Evolutionary conservation across 1,140 invertebrate genomes (phyloP), one percentile per base, ranked within the genome.

Genomic region (Aradophagus sp.): DNA sequence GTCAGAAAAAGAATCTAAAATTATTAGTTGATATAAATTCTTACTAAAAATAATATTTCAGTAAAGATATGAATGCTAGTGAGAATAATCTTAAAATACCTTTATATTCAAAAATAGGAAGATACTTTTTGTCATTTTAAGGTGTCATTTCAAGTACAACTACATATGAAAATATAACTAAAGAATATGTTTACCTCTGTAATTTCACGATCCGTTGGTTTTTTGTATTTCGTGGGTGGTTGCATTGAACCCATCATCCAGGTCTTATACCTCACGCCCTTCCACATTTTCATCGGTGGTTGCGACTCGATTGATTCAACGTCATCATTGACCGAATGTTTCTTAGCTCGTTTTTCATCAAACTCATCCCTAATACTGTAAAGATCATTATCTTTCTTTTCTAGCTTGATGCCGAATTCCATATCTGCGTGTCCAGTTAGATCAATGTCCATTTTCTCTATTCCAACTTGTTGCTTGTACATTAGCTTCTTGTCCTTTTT

Each of bases 181-280:
- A n/a, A 58, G 29, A 48, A 41, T n/a, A 5, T 26, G 27, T 26
- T 52, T 82, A 90, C 89, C 79, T 95, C 93, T 35, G 92, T 95
- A 31, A 95, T 89, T 83, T 95, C 95, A 74, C 91, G 90, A 61
- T 95, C 93, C 0, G 91, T 91, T 0, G 90, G 89, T 70, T 90
- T 91, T 78, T 94, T 95, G 75, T 91, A 91, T 78, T 92, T 92
- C 2, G 86, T 88, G 0, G 87, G 80, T 10, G 92, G 90, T 44
- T 89, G 89, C 29, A 92, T 87, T 23, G 87, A 87, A 10, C 88
- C 89, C 2, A 88, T 84, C 1, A 87, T 87, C 90, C 91, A 96
- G 16, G 86, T 85, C 78, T 92, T 93, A 77, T 94, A 97, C 36
- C 89, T 87, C 0, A 90, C 79, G 6, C 91, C 92, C 76, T 90